Conservation (phyloP, 2,888 invertebrate species). For the Patella ulyssiponensis region DNA sequence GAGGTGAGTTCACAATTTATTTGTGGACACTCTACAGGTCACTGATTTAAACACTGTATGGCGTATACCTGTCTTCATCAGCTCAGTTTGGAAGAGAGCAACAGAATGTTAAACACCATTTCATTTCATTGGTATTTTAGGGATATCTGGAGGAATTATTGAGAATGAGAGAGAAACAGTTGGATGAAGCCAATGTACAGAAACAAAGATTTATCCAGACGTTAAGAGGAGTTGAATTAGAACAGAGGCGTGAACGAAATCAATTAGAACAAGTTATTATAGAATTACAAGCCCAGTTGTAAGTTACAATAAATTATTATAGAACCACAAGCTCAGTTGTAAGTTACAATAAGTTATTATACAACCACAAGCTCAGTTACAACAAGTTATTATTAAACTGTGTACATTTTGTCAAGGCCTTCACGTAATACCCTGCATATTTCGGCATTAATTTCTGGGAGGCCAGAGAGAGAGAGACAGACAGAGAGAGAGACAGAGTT, state of each 20-base stretch:
- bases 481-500: too few species aligned
- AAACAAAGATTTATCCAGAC: constrained; percentile 35
- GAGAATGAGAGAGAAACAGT: constrained; percentile 50
- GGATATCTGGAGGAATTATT: constrained; percentile 60
- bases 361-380: background rate
- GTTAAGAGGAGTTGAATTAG: constrained; percentile 40
- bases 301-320: constrained; percentile 28
- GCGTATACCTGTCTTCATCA: too few species aligned
- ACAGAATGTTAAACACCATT: too few species aligned
- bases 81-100: too few species aligned
- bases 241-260: constrained; percentile 39
- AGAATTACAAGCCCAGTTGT: constrained; percentile 56
- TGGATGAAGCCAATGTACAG: constrained; percentile 44
- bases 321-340: constrained; percentile 7
- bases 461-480: too few species aligned
- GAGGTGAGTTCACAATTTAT: too few species aligned
- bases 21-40: too few species aligned
- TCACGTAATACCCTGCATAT: too few species aligned
- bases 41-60: too few species aligned
- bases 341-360: background rate
- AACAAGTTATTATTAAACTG: too few species aligned
- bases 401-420: too few species aligned
- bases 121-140: constrained; percentile 27
- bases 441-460: too few species aligned
- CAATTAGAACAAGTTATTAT: constrained; percentile 49